Conservation (phyloP, 1,140 invertebrate species). For the Asbolus verrucosus region DNA sequence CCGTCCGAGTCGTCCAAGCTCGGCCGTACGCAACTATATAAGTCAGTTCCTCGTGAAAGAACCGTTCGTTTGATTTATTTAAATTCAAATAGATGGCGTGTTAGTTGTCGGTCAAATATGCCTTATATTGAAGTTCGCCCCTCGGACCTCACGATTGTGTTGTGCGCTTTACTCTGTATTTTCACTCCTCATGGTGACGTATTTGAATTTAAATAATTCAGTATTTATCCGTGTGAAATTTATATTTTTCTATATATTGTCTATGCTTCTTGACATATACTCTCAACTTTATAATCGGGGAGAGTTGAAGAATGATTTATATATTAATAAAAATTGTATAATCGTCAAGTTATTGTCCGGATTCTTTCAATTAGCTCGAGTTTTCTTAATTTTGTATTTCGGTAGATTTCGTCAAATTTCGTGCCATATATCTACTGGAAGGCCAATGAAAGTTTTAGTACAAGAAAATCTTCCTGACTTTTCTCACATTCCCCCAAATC, state of each 20-base stretch:
- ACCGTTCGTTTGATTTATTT: slow-evolving; percentile 9
- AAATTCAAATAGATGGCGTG: slow-evolving; percentile 17
- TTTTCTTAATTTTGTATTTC: too few relatives aligned
- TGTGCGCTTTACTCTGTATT: neutral
- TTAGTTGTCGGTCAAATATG: slow-evolving; percentile 29
- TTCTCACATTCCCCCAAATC: too few relatives aligned
- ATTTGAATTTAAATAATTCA: slow-evolving; percentile 29
- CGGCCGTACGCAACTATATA: neutral
- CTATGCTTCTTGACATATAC: neutral
- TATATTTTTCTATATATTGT: slow-evolving; percentile 15
- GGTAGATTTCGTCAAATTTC: too few relatives aligned
- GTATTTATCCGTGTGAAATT: neutral
- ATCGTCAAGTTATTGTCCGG: neutral
- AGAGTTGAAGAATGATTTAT: neutral
- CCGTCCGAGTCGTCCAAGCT: too few relatives aligned
- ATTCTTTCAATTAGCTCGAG: too few relatives aligned
- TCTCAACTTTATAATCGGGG: too few relatives aligned
- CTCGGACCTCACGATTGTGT: neutral
- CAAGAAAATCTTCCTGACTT: too few relatives aligned
- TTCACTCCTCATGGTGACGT: neutral
- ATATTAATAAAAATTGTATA: neutral
- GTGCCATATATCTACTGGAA: too few relatives aligned
- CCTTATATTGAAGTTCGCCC: slow-evolving; percentile 13
- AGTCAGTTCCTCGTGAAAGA: neutral
- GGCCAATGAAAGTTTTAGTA: too few relatives aligned